Percentiles rank a stretch among this genome's conserved stretches.
These are phyloP conservation scores for Onthophagus taurus DNA, from an alignment of 1,140 invertebrate genomes.

Conservation along the genomic window DNA sequence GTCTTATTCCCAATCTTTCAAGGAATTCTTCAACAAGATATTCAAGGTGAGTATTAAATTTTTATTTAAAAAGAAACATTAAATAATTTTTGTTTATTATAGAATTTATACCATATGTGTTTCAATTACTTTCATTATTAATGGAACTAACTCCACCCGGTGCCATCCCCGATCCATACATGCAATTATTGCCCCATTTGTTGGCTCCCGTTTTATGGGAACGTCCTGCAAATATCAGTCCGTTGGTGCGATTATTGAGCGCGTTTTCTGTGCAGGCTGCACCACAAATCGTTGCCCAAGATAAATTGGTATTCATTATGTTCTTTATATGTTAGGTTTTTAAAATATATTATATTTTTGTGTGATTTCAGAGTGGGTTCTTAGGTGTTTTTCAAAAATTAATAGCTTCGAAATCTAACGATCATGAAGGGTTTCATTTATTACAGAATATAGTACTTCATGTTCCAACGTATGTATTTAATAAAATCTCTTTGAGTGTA, in stretches of 20 bases:
- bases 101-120: slow-evolving; percentile 97
- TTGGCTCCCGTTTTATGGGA: slow-evolving; percentile 87
- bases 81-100: slow-evolving; percentile 14
- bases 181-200: slow-evolving; percentile 80
- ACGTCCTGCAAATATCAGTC: slow-evolving; percentile 81
- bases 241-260: slow-evolving; percentile 78
- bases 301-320: slow-evolving; percentile 33
- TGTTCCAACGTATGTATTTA: slow-evolving; percentile 48
- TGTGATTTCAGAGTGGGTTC: slow-evolving; percentile 70
- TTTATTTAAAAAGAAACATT: background rate
- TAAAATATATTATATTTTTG: slow-evolving; percentile 27
- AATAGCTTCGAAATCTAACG: slow-evolving; percentile 89
- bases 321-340: slow-evolving; percentile 6
- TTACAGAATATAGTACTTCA: slow-evolving; percentile 76
- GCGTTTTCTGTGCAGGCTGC: slow-evolving; percentile 73
- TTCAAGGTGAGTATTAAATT: slow-evolving; percentile 56
- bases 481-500: slow-evolving; percentile 6
- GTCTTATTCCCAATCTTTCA: slow-evolving; percentile 89
- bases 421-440: slow-evolving; percentile 92
- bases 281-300: slow-evolving; percentile 55
- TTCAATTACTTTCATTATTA: slow-evolving; percentile 89
- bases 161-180: slow-evolving; percentile 70
- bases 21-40: slow-evolving; percentile 84
- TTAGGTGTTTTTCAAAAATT: slow-evolving; percentile 95
- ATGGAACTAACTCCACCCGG: slow-evolving; percentile 59